Percentiles rank a stretch among this genome's conserved stretches.
These are phyloP conservation scores for Drosophila lacteicornis DNA, from an alignment of 1,140 invertebrate genomes.

Conservation along the genomic window DNA sequence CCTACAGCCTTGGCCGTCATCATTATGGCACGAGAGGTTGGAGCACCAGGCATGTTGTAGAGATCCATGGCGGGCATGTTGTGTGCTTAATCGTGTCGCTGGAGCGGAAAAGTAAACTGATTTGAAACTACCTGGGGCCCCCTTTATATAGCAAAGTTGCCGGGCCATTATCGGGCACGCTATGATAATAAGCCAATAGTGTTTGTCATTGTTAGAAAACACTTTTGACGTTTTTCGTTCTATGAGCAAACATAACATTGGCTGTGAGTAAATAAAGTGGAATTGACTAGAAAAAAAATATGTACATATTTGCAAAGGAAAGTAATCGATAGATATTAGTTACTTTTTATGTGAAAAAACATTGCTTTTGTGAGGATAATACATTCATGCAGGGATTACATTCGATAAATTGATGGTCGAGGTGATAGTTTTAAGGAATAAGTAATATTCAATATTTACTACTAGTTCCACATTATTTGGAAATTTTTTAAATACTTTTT, in stretches of 20 bases:
- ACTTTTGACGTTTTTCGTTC: background rate
- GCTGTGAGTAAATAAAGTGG: background rate
- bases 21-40: slow-evolving; percentile 89
- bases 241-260: background rate
- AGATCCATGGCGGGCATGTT: slow-evolving; percentile 80
- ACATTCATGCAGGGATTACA: too few species aligned
- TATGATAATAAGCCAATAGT: slow-evolving; percentile 7
- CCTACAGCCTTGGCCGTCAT: slow-evolving; percentile 89
- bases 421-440: too few species aligned
- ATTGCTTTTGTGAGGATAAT: too few species aligned
- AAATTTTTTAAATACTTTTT: too few species aligned
- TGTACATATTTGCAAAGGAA: too few species aligned
- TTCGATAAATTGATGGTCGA: too few species aligned
- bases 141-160: slow-evolving; percentile 19
- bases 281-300: background rate
- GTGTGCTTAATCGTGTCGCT: background rate
- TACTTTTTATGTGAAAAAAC: too few species aligned
- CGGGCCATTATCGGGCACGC: background rate
- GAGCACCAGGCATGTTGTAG: slow-evolving; percentile 89
- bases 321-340: background rate
- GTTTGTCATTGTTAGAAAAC: slow-evolving; percentile 53
- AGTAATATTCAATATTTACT: too few species aligned
- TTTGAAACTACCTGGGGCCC: background rate
- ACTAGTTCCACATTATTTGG: too few species aligned
- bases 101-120: slow-evolving; percentile 39